Conservation (phyloP, 2,888 invertebrate genomes). For the Rhamphomyia laevipes region DNA sequence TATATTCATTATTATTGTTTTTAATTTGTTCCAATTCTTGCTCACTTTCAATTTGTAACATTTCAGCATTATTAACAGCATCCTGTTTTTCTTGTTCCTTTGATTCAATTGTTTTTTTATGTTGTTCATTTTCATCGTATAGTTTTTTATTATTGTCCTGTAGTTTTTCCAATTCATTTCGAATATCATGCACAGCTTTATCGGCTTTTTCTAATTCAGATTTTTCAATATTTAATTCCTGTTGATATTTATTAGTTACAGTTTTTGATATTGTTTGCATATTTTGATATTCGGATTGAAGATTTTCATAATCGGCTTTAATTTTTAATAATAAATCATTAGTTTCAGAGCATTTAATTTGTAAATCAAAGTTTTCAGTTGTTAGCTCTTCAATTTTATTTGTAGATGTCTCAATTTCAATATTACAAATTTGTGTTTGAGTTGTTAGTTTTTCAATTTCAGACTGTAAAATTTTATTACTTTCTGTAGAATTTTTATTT, state of each 20-base stretch:
- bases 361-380: no score
- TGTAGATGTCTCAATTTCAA: not conserved
- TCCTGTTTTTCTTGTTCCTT: not conserved
- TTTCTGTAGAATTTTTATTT: no score
- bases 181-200: not conserved
- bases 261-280: no score
- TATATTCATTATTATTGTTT: constrained; percentile 24
- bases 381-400: no score
- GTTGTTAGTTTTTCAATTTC: not conserved
- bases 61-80: not conserved
- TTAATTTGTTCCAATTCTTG: constrained; percentile 19
- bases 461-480: no score
- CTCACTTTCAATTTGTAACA: not conserved
- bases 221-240: not conserved
- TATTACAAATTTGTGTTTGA: not conserved
- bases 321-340: no score
- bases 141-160: not conserved
- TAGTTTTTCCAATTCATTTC: not conserved
- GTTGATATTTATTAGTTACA: no score
- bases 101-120: not conserved
- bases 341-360: no score
- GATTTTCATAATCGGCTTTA: no score
- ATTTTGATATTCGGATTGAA: no score
- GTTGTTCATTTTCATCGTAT: not conserved
- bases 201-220: not conserved